Evolutionary conservation across 2,113 vertebrate genomes (phyloP).

Genomic region (Salvator merianae): DNA sequence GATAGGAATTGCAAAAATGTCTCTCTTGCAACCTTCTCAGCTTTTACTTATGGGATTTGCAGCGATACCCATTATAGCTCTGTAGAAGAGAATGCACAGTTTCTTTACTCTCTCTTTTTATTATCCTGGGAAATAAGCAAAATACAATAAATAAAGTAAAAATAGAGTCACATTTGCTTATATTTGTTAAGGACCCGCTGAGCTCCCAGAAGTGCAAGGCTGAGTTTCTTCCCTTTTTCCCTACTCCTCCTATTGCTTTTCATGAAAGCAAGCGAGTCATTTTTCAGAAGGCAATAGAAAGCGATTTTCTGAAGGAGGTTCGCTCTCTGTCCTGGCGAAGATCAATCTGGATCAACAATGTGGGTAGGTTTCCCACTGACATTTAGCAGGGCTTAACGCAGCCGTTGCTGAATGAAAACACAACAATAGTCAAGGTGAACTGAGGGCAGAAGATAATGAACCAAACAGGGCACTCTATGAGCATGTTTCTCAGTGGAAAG

Average conservation of each 20-base stretch:
- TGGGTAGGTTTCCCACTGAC: slow-evolving; percentile 50
- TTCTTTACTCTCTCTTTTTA: slow-evolving; percentile 71
- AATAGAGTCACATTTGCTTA: slow-evolving; percentile 51
- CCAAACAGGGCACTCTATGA: not conserved
- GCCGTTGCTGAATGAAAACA: slow-evolving; percentile 51
- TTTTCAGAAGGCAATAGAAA: slow-evolving; percentile 51
- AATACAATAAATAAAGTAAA: slow-evolving; percentile 14
- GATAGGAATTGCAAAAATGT: not conserved
- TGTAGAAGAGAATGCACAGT: slow-evolving; percentile 67
- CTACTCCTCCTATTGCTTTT: not conserved
- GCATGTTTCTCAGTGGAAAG: not conserved
- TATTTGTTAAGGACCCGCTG: slow-evolving; percentile 58
- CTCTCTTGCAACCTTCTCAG: slow-evolving; percentile 30
- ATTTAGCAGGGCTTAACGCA: slow-evolving; percentile 56
- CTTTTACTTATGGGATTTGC: not conserved
- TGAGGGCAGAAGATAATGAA: slow-evolving; percentile 39
- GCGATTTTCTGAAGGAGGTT: slow-evolving; percentile 35
- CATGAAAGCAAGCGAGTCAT: slow-evolving; percentile 53
- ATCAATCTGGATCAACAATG: slow-evolving; percentile 49
- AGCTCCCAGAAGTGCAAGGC: slow-evolving; percentile 61
- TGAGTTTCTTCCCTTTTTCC: slow-evolving; percentile 12
- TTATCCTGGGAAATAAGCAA: slow-evolving; percentile 58
- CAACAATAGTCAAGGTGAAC: slow-evolving; percentile 59
- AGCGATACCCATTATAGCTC: not conserved
- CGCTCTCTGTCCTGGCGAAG: slow-evolving; percentile 10